Evolutionary conservation across 2,888 invertebrate genomes (phyloP).

Genomic region (Philaethria dido): DNA sequence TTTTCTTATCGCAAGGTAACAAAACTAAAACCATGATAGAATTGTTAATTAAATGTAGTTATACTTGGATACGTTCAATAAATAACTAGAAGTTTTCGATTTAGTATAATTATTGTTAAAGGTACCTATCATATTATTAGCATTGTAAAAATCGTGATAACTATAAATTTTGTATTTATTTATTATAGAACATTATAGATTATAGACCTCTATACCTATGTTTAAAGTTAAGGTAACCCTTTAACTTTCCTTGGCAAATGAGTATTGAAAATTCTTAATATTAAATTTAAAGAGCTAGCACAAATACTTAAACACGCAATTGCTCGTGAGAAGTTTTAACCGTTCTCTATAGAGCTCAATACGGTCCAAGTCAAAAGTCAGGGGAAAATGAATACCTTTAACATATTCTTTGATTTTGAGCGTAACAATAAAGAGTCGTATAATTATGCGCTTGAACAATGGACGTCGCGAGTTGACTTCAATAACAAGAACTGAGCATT

Average conservation of each 20-base stretch:
- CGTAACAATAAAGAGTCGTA: constrained; percentile 74
- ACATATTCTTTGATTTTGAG: constrained; percentile 80
- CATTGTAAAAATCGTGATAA: too few relatives aligned
- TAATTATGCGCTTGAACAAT: constrained; percentile 82
- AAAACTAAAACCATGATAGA: too few relatives aligned
- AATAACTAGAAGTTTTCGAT: too few relatives aligned
- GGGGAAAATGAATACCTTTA: constrained; percentile 69
- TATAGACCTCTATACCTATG: too few relatives aligned
- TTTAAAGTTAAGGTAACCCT: background rate
- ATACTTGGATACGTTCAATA: too few relatives aligned
- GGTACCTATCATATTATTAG: too few relatives aligned
- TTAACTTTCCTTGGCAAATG: background rate
- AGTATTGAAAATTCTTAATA: constrained; percentile 8
- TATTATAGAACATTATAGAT: too few relatives aligned
- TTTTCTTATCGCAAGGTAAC: too few relatives aligned
- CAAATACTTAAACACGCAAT: constrained; percentile 51
- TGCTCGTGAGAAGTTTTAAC: constrained; percentile 81
- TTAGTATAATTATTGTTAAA: too few relatives aligned
- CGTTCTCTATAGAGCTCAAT: constrained; percentile 76
- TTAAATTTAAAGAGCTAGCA: constrained; percentile 7
- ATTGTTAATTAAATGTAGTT: too few relatives aligned
- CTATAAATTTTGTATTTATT: too few relatives aligned
- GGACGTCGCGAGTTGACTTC: constrained; percentile 72
- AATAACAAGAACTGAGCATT: constrained; percentile 69
- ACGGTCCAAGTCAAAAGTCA: constrained; percentile 77